Evolutionary conservation across 2,797 vertebrate species (phyloP).

Genomic region (Okamejei kenojei): DNA sequence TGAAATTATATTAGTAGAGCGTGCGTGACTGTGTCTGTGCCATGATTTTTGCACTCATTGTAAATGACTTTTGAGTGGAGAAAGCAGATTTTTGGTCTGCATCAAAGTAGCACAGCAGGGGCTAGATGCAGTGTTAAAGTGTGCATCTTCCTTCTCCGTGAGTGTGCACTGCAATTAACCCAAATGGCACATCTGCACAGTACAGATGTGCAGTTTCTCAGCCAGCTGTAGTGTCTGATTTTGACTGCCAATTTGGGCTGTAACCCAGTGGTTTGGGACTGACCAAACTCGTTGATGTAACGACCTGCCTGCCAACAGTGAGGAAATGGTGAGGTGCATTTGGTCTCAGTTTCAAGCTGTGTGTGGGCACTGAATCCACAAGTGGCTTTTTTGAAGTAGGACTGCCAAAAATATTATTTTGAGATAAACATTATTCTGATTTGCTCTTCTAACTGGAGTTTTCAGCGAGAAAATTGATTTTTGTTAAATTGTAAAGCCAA

Average conservation of each 20-base stretch:
- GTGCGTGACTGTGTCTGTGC: background rate
- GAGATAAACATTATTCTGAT: background rate
- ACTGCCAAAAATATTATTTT: background rate
- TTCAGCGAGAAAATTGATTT: background rate
- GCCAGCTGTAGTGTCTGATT: background rate
- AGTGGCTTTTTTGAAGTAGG: background rate
- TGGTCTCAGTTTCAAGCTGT: background rate
- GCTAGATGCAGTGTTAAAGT: background rate
- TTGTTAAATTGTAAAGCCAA: background rate
- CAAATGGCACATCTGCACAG: background rate
- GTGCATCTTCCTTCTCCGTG: background rate
- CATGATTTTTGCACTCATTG: background rate
- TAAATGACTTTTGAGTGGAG: background rate
- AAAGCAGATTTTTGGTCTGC: background rate
- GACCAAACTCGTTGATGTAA: background rate
- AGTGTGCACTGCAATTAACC: background rate
- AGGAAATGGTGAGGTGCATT: background rate
- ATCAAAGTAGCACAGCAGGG: background rate
- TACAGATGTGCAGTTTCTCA: background rate
- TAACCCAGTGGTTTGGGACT: background rate
- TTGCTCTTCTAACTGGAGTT: background rate
- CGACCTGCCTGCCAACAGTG: background rate
- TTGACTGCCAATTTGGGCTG: background rate
- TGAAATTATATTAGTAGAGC: background rate
- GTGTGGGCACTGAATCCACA: too few relatives aligned